Conservation (phyloP, 2,888 invertebrate genomes). For the Conops quadrifasciatus region DNA sequence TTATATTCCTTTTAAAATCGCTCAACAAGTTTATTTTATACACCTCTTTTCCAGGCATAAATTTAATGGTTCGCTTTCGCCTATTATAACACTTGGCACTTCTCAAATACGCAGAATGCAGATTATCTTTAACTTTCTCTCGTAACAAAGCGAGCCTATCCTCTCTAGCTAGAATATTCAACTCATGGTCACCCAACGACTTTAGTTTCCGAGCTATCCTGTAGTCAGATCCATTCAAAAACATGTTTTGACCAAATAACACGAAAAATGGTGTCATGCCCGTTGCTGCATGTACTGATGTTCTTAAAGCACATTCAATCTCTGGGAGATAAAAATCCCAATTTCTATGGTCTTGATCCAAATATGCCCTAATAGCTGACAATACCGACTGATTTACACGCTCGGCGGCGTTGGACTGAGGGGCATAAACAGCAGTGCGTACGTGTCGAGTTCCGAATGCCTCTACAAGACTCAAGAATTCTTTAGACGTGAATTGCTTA, state of each 20-base stretch:
- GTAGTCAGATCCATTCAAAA: not conserved
- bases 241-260: slow-evolving; percentile 21
- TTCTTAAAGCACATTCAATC: slow-evolving; percentile 24
- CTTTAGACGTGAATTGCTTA: slow-evolving; percentile 8
- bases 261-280: slow-evolving; percentile 23
- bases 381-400: too few species aligned
- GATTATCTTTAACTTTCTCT: not conserved
- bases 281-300: slow-evolving; percentile 26
- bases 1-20: too few species aligned
- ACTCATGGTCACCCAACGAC: not conserved
- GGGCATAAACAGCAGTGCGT: slow-evolving; percentile 17
- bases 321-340: slow-evolving; percentile 18
- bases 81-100: not conserved
- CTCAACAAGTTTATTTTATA: too few species aligned
- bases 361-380: too few species aligned
- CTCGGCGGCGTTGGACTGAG: slow-evolving; percentile 23
- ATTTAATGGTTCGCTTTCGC: not conserved
- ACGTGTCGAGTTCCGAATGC: slow-evolving; percentile 29
- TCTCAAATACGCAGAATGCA: not conserved
- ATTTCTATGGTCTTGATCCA: too few species aligned
- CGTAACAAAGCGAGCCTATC: not conserved
- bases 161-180: not conserved
- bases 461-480: slow-evolving; percentile 5
- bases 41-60: not conserved
- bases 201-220: not conserved